Percentiles rank a stretch among this genome's conserved stretches.
Conservation (phyloP, 2,113 vertebrate genomes). For the Mionectes macconnelli region DNA sequence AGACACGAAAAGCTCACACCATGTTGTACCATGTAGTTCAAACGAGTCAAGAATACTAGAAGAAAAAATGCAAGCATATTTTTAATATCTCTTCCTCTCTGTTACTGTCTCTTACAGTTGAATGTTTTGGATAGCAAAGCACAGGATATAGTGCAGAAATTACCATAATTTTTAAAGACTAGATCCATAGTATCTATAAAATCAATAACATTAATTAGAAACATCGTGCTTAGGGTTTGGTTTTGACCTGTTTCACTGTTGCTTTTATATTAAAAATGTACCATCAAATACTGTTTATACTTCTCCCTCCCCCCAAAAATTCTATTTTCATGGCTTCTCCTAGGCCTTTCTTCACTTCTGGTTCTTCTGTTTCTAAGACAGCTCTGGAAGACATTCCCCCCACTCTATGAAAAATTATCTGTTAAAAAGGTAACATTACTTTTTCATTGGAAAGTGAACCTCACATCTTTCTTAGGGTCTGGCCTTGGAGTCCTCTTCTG, state of each 20-base stretch:
- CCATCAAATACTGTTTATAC: not conserved
- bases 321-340: not conserved
- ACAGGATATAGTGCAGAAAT: not conserved
- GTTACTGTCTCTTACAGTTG: not conserved
- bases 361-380: not conserved
- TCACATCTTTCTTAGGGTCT: not conserved
- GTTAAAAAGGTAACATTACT: not conserved
- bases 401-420: not conserved
- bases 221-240: not conserved
- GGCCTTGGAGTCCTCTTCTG: not conserved
- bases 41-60: constrained; percentile 11
- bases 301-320: not conserved
- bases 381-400: not conserved
- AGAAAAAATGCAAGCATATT: constrained; percentile 3
- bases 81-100: not conserved
- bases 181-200: not conserved
- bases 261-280: not conserved
- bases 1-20: not conserved
- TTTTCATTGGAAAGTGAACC: not conserved
- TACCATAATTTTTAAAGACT: not conserved
- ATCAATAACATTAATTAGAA: not conserved
- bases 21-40: constrained; percentile 26
- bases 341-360: not conserved
- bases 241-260: not conserved
- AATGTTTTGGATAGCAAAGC: constrained; percentile 8